Conservation (phyloP, 2,113 vertebrate genomes). For the Dromiciops gliroides region DNA sequence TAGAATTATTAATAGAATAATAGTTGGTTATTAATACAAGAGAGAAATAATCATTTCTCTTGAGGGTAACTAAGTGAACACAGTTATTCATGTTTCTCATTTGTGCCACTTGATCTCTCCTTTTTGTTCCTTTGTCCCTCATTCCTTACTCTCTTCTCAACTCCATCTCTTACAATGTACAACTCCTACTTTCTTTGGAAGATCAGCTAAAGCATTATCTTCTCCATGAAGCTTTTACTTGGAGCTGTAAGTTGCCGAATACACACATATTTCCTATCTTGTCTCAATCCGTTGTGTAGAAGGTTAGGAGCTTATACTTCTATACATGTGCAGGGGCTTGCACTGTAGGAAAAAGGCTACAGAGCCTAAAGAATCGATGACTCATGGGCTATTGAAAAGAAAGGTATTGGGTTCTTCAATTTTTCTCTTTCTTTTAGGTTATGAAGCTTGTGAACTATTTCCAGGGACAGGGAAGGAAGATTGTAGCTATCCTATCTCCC, state of each 20-base stretch:
- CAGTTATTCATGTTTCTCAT: not conserved
- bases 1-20: too few species aligned
- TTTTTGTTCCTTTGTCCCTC: not conserved
- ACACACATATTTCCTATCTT: not conserved
- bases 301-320: not conserved
- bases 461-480: too few species aligned
- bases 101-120: not conserved
- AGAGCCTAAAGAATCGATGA: not conserved
- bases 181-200: not conserved
- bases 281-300: not conserved
- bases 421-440: not conserved
- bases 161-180: not conserved
- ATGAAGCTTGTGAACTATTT: too few species aligned
- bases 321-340: not conserved
- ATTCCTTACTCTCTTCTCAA: not conserved
- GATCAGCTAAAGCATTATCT: not conserved
- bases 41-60: not conserved
- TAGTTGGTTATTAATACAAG: too few species aligned
- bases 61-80: not conserved
- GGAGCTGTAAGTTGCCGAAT: not conserved
- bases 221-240: not conserved
- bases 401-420: not conserved
- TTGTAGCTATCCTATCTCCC: too few species aligned
- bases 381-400: not conserved
- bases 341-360: not conserved